Evolutionary conservation across 2,888 invertebrate genomes (phyloP), one percentile per base, ranked within the genome.

Genomic region (Yponomeuta sedellus): DNA sequence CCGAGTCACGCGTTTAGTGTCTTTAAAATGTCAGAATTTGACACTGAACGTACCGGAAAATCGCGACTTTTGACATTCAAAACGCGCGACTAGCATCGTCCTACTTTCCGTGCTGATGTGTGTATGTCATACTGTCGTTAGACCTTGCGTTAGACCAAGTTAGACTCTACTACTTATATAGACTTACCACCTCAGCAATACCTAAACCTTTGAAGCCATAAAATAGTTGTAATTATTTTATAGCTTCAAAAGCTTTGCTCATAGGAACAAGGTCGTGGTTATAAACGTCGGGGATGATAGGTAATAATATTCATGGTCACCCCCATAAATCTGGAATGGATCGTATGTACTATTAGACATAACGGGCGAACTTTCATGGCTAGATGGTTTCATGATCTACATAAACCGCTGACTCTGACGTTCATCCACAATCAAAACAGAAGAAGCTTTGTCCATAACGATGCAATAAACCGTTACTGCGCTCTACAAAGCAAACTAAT

Each of bases 251-350:
- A 25, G 25, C 25, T 25, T 25, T 25, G 25, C 25, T 25, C 25
- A 25, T 5, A 25, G 25, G 12, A 16, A 6, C 16, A 1, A 16
- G 12, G 44, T 52, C 16, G 12, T 12, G 44, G 12, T 12, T 52
- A 16, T 16, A 52, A 16, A 52, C 16, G 16, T 34, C 8, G 16
- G 44, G 44, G 44, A 52, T 16, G 44, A 59, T 59, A n/a, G n/a
- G n/a, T n/a, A 25, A 59, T 20, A 22, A 25, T 22, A 12, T 59
- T 25, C 59, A 59, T 11, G 59, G 59, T 59, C 20, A 12, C 20
- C 12, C 25, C 59, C 25, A 59, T 59, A 59, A 59, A 59, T 59
- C 59, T 59, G 25, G 20, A 59, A 59, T 20, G 25, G 25, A 59
- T 10, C 25, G 20, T 22, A 34, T 34, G 1, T 8, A 59, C 25